Evolutionary conservation across 2,797 vertebrate genomes (phyloP).

Genomic region (Enteromius fasciolatus): DNA sequence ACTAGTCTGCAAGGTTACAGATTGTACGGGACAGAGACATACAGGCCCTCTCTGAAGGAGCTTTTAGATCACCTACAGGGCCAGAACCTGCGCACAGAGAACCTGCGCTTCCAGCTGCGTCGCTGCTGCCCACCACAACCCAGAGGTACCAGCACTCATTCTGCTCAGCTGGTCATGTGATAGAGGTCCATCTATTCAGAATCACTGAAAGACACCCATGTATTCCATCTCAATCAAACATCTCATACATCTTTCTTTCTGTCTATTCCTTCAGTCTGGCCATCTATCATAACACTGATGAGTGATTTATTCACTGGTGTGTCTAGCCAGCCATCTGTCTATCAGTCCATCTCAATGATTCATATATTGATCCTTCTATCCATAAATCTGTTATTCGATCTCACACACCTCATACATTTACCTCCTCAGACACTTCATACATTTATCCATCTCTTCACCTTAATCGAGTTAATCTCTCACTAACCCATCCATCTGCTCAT

Average conservation of each 20-base stretch:
- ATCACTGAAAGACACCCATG: not conserved
- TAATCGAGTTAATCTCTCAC: not conserved
- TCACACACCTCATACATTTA: not conserved
- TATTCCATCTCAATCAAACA: not conserved
- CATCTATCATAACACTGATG: not conserved
- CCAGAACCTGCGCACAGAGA: constrained; percentile 90
- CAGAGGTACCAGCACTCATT: constrained; percentile 78
- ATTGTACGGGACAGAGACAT: constrained; percentile 84
- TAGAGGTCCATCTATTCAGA: not conserved
- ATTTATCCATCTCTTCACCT: not conserved
- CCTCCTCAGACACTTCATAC: not conserved
- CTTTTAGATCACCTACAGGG: constrained; percentile 91
- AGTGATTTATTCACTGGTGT: not conserved
- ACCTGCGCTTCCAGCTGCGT: constrained; percentile 88
- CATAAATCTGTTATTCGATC: not conserved
- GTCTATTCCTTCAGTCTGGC: not conserved
- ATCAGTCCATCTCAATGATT: not conserved
- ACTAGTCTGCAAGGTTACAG: constrained; percentile 77
- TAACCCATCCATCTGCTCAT: not conserved
- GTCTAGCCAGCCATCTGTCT: not conserved
- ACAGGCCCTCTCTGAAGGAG: constrained; percentile 81
- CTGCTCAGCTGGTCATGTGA: not conserved
- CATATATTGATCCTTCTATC: not conserved
- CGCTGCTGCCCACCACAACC: constrained; percentile 95
- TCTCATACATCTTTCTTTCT: not conserved